Evolutionary conservation across 2,888 invertebrate species (phyloP).

Genomic region (Leptopterna dolabrata): DNA sequence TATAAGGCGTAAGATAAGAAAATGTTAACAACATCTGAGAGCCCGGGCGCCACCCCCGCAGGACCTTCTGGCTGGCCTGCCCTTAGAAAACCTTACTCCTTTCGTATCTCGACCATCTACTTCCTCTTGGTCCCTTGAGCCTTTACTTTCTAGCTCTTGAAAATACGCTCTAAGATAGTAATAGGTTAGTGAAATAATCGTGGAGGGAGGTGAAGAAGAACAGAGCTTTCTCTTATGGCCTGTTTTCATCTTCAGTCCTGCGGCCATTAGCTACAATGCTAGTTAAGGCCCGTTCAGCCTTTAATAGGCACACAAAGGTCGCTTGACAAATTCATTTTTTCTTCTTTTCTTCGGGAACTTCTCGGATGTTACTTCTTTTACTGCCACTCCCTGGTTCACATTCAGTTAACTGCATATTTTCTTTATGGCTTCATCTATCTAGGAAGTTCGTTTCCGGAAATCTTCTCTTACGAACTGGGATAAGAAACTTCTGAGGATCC

Average conservation of each 20-base stretch:
- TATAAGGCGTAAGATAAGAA: neutral
- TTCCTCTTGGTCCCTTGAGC: neutral
- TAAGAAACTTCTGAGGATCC: neutral
- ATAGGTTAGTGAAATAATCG: neutral
- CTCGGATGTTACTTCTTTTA: neutral
- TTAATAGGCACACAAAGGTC: neutral
- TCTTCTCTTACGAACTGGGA: neutral
- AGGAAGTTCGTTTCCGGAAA: neutral
- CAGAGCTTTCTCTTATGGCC: neutral
- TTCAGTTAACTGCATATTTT: neutral
- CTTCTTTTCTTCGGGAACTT: neutral
- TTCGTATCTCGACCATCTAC: neutral
- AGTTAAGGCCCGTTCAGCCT: neutral
- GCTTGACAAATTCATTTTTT: neutral
- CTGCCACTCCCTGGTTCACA: neutral
- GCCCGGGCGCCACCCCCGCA: neutral
- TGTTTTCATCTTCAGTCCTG: neutral
- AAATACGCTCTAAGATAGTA: neutral
- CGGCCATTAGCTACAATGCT: neutral
- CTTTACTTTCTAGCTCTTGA: neutral
- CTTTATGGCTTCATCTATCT: neutral
- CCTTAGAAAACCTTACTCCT: neutral
- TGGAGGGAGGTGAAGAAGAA: neutral
- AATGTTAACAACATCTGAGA: conserved; percentile 7
- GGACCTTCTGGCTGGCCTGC: neutral